These are phyloP conservation scores for Bubalus kerabau DNA, from an alignment of 2,113 vertebrate genomes.

Conservation along the genomic window DNA sequence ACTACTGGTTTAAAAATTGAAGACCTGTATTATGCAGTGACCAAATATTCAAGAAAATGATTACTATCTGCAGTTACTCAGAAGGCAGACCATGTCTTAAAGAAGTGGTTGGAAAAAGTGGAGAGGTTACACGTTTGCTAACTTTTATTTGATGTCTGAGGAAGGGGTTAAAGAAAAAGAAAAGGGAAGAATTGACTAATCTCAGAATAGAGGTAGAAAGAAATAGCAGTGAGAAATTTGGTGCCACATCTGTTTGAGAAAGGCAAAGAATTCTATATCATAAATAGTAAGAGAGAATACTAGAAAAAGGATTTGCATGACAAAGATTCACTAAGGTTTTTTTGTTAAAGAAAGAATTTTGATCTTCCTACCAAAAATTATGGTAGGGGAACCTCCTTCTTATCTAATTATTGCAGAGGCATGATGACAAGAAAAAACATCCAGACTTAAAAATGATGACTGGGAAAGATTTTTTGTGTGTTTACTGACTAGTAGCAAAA, in stretches of 20 bases:
- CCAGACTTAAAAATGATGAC: not conserved
- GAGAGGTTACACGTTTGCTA: not conserved
- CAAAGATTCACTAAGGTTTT: not conserved
- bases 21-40: not conserved
- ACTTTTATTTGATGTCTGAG: not conserved
- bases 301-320: not conserved
- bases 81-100: not conserved
- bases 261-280: not conserved
- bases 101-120: not conserved
- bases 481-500: not conserved
- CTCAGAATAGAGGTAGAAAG: not conserved
- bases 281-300: not conserved
- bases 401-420: not conserved
- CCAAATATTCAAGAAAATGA: not conserved
- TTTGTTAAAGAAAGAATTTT: not conserved
- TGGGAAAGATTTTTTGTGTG: not conserved
- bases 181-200: not conserved
- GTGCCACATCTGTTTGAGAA: not conserved
- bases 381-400: not conserved
- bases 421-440: not conserved
- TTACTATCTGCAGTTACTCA: not conserved
- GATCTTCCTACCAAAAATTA: not conserved
- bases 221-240: not conserved
- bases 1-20: not conserved
- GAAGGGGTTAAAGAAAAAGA: not conserved